Conservation (phyloP, 2,888 invertebrate genomes). For the Sceliomorpha sp. region DNA sequence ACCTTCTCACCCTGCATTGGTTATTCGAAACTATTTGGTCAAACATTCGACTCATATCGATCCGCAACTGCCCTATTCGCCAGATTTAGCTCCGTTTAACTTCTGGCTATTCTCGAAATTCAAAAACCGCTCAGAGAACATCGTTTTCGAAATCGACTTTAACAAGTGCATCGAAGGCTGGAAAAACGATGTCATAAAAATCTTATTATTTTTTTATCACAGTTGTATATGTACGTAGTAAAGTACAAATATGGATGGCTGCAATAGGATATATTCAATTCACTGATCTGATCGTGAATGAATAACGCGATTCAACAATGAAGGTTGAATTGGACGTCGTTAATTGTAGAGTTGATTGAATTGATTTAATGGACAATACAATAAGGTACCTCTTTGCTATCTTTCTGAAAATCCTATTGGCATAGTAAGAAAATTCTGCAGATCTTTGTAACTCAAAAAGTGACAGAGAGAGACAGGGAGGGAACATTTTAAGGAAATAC, state of each 20-base stretch:
- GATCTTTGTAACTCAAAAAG: too few species aligned
- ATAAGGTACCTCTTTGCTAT: too few species aligned
- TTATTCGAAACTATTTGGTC: constrained; percentile 47
- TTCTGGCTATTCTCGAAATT: constrained; percentile 42
- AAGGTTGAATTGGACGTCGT: too few species aligned
- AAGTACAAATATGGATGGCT: neutral
- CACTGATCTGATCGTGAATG: too few species aligned
- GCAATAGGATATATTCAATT: too few species aligned
- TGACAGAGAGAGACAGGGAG: too few species aligned
- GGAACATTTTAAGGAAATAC: too few species aligned
- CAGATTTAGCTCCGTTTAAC: constrained; percentile 55
- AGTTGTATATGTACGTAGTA: neutral
- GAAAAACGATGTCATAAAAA: constrained; percentile 3
- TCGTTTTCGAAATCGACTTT: constrained; percentile 6
- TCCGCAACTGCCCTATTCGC: constrained; percentile 48
- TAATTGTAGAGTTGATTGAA: too few species aligned
- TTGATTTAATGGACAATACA: too few species aligned
- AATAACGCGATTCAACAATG: too few species aligned
- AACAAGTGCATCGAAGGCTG: constrained; percentile 10
- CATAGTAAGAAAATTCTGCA: too few species aligned
- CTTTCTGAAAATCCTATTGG: too few species aligned
- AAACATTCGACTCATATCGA: constrained; percentile 46
- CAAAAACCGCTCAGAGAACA: constrained; percentile 21
- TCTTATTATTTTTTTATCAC: constrained; percentile 2
- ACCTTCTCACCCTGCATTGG: constrained; percentile 8